Base-by-base conservation (phyloP, 2,113 vertebrate species). In the Jacana jacana region DNA sequence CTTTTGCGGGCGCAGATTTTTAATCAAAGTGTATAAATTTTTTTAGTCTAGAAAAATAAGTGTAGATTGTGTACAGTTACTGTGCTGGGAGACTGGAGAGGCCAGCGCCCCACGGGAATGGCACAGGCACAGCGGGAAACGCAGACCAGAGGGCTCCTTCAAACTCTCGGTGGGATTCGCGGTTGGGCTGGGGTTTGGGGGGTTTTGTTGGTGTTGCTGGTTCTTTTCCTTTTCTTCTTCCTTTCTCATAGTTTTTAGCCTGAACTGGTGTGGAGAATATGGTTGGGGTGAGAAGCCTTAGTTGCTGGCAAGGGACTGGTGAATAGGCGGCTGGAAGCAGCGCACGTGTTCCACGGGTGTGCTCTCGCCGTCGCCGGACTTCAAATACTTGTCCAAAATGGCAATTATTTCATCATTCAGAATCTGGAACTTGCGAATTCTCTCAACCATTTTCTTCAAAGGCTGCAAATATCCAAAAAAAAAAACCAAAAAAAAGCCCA, bases 361-460 rank as follows among this genome's bases (percentile, higher is more conserved):
- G 97, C 98, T 99, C 96, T 99, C 99, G 3, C 99, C 99, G 3
- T 99, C 99, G 0, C 99, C 99, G 0, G 99, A 98, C 96, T 99
- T 99, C 98, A 99, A 91, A 97, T 99, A 99, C 96, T 99, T 99
- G 98, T 99, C 99, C 97, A 99, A 96, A 95, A 99, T 99, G 85
- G 98, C 97, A 30, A 99, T 99, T 51, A 99, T 99, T 97, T 99
- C 99, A 30, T 99, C 98, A 48, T 99, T 99, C 57, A 99, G 95
- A 69, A 99, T 98, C 95, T 99, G 99, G 97, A 99, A 99, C 95
- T 99, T 99, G 35, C 99, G 99, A 96, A 99, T 99, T 88, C 99
- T 98, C 85, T 99, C 99, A 28, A 99, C 99, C 99, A 99, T 99
- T 97, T 99, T 99, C 98, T 99, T 99, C 87, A 99, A 98, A 64